Base-by-base conservation (phyloP, 1,140 invertebrate genomes). In the Drosophila neocordata region DNA sequence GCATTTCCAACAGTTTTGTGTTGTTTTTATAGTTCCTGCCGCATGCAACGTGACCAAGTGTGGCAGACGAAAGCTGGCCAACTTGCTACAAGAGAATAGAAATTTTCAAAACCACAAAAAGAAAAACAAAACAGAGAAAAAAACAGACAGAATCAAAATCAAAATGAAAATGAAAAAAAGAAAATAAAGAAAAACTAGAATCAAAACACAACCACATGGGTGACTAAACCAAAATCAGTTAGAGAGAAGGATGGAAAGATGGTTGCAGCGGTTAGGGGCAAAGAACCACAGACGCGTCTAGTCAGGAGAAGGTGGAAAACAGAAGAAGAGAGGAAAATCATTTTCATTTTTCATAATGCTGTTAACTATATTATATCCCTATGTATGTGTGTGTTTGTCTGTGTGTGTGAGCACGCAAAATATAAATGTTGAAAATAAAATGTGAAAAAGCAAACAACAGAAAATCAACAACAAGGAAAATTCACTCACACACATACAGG, bases 391-490 rank as follows among this genome's bases (percentile, higher is more conserved):
- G 48, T 51, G 13, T 56, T 18, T 31, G 8, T 58, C 15, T 37
- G 27, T 62, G 9, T 41, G 6, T 35, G 20, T 31, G 60, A 73
- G 75, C 72, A 87, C 79, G 80, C 82, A 82, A 87, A 87, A 87
- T 88, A 87, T 88, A 87, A 88, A 87, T 87, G 83, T 87, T 88
- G 88, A 87, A 87, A 88, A 87, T 87, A 88, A 83, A 87, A 87
- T 88, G 83, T 87, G 79, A 87, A 88, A 88, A 87, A 83, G 83
- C 83, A 87, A 87, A 88, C 77, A 87, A 89, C 83, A 71, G 61
- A 77, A 87, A 83, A 87, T 88, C 83, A 87, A 88, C 83, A 76
- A 74, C 79, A 79, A 81, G 57, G 62, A 66, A 69, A 38, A 73
- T 73, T 69, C 44, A 44, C 24, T 41, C 64, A 34, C 51, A n/a